Evolutionary conservation across 1,140 invertebrate genomes (phyloP), one percentile per base, ranked within the genome.

Genomic region (Diabrotica virgifera): DNA sequence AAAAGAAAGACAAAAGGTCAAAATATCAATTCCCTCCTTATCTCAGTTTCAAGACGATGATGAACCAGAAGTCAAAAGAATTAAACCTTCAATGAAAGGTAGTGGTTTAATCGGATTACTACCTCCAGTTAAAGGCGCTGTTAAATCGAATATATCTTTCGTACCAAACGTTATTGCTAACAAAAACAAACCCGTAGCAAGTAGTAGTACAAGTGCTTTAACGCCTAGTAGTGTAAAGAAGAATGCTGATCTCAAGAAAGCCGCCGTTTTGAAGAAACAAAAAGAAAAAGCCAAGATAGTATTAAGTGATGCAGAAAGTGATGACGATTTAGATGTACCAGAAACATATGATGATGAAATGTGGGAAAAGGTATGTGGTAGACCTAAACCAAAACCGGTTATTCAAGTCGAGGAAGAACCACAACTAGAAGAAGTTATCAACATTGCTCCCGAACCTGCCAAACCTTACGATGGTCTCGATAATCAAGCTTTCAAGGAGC

Each of bases 281-380:
- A 64, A 64, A 54, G 63, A 59, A 12, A 57, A 59, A 56, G 9
- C 12, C 8, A 61, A 70, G 58, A 14, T 36, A 36, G 40, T n/a
- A 50, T 12, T 38, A 11, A 70, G 62, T 55, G 68, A 74, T 54
- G 62, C 24, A 60, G 76, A 76, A 50, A 71, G 68, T 46, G 74
- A 75, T 64, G 73, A 74, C 59, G 70, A 72, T 57, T 68, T 76
- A 50, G 61, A 72, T 50, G 63, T 75, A 59, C 74, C 74, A 9
- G 75, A 77, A 57, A 73, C 70, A 9, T 78, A 74, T 66, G 77
- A 78, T 72, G 72, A 77, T 40, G 72, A 77, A 69, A 70, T 74
- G 60, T 78, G 77, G 77, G 63, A 75, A 40, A 72, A 75, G 67
- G 71, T 77, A 38, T 77, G 76, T 67, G 76, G 73, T 35, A 64